A percentile compares a stretch with the other conserved stretches of the same genome.
Evolutionary conservation across 2,888 invertebrate genomes (phyloP).

Genomic region (Drosophila gaucha): DNA sequence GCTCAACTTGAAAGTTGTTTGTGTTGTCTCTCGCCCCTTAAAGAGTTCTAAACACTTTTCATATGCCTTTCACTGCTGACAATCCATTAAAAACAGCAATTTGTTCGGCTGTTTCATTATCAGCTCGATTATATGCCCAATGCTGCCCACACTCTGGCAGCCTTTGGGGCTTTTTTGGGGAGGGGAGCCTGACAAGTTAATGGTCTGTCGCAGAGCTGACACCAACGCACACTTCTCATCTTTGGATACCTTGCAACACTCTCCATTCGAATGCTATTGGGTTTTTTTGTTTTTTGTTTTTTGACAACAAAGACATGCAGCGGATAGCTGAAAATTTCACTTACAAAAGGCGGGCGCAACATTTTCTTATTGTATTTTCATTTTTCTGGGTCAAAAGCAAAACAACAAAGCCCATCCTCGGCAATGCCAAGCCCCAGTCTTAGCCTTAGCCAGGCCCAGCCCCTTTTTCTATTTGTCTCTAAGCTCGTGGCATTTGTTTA

Average conservation of each 20-base stretch:
- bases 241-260: constrained; percentile 39
- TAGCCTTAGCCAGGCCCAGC: constrained; percentile 46
- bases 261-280: constrained; percentile 36
- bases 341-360: constrained; percentile 73
- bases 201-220: constrained; percentile 56
- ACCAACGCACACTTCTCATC: constrained; percentile 50
- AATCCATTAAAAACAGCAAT: constrained; percentile 11
- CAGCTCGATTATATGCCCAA: constrained; percentile 59
- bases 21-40: background rate
- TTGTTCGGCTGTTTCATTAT: constrained; percentile 60
- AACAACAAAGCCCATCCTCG: constrained; percentile 73
- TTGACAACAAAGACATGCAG: constrained; percentile 41
- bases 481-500: constrained; percentile 58
- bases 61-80: constrained; percentile 43
- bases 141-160: constrained; percentile 44
- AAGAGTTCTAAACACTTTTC: constrained; percentile 30
- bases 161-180: constrained; percentile 4
- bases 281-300: constrained; percentile 2
- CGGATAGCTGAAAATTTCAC: constrained; percentile 67
- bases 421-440: constrained; percentile 60
- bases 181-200: constrained; percentile 35
- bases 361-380: constrained; percentile 78
- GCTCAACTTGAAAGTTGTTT: constrained; percentile 18
- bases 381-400: constrained; percentile 75
- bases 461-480: constrained; percentile 57